phyloP scores from a whole-genome alignment of 2,888 invertebrate genomes.

The Pocota personata region DNA sequence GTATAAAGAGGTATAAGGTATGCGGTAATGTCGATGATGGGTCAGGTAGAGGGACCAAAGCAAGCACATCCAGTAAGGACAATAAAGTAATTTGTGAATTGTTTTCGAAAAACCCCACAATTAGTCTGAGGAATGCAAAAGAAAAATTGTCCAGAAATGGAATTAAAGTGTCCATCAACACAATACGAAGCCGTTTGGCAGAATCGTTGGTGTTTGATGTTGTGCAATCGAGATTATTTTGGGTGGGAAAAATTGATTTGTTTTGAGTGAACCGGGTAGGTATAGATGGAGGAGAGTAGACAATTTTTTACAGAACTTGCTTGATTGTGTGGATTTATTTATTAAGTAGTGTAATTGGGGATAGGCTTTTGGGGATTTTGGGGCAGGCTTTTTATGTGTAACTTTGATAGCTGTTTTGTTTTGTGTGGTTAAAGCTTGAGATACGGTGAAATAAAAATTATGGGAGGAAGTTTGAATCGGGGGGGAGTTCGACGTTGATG shows the following conservation, averaged over 20 bases:
- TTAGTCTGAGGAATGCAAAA: no score
- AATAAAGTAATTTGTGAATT: no score
- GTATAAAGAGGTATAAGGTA: no score
- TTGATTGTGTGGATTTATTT: neutral
- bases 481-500: neutral
- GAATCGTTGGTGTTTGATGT: neutral
- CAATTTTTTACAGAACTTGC: neutral
- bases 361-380: neutral
- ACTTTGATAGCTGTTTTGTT: neutral
- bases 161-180: no score
- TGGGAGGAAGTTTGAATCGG: neutral
- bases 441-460: neutral
- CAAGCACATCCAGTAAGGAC: no score
- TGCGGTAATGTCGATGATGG: no score
- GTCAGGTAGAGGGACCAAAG: no score
- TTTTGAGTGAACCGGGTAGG: neutral
- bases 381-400: constrained; percentile 2
- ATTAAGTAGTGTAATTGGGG: neutral
- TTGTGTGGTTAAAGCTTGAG: neutral
- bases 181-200: no score
- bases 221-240: neutral
- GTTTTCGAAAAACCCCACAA: no score
- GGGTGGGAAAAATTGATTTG: neutral
- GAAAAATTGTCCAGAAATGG: neutral
- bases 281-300: neutral